These are phyloP conservation scores for Gonatopus flavifemur DNA, from an alignment of 1,140 invertebrate species.

Conservation along the genomic window DNA sequence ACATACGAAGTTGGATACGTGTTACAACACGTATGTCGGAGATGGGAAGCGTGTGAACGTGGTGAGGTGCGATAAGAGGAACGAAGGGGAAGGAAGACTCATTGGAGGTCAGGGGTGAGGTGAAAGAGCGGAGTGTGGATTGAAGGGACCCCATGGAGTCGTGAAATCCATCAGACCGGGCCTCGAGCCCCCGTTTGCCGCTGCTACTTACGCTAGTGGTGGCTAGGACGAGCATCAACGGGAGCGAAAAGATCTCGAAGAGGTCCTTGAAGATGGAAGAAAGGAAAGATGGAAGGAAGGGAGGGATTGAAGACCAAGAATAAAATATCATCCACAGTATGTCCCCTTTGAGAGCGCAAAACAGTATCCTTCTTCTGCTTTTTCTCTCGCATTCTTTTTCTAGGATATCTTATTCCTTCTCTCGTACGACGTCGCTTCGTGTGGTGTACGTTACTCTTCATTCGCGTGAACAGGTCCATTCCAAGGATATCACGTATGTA, in stretches of 20 bases:
- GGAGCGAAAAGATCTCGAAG: slow-evolving; percentile 27
- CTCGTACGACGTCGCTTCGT: slow-evolving; percentile 18
- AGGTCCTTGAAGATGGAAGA: background rate
- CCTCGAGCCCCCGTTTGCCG: slow-evolving; percentile 35
- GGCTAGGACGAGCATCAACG: slow-evolving; percentile 40
- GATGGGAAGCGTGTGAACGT: slow-evolving; percentile 25
- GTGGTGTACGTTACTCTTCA: slow-evolving; percentile 36
- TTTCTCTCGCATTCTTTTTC: slow-evolving; percentile 19
- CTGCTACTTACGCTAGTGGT: slow-evolving; percentile 34
- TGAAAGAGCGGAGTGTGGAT: slow-evolving; percentile 42
- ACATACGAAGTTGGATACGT: slow-evolving; percentile 20
- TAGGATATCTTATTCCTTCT: no score
- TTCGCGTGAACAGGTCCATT: no score
- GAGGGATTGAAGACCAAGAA: slow-evolving; percentile 26
- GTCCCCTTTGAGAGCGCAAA: slow-evolving; percentile 38
- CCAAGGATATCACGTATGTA: no score
- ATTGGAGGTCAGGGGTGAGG: slow-evolving; percentile 29
- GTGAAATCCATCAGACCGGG: slow-evolving; percentile 49
- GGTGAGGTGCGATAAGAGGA: slow-evolving; percentile 26
- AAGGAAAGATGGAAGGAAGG: slow-evolving; percentile 16
- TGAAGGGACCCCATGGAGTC: slow-evolving; percentile 48
- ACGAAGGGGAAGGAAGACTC: slow-evolving; percentile 20
- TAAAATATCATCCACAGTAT: slow-evolving; percentile 47
- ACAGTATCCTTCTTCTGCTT: background rate
- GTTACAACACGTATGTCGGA: slow-evolving; percentile 20